Evolutionary conservation across 1,140 invertebrate species (phyloP).

Genomic region (Calliphora vicina): DNA sequence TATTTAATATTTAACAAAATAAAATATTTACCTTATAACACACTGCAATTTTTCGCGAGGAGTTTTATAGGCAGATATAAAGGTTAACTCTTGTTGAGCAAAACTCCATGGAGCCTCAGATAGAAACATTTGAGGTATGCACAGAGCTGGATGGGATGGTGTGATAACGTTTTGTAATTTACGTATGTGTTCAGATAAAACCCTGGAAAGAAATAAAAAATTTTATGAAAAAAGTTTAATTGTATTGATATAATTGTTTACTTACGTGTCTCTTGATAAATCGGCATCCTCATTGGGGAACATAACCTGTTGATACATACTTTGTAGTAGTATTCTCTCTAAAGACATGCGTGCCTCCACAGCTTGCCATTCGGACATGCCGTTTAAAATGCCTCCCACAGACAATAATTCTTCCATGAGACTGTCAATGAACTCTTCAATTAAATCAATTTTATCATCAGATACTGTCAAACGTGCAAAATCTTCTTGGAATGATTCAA

Average conservation of each 20-base stretch:
- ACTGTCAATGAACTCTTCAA: conserved; percentile 71
- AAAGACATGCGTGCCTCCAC: conserved; percentile 77
- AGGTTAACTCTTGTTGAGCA: conserved; percentile 91
- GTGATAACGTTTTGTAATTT: conserved; percentile 83
- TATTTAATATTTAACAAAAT: not conserved
- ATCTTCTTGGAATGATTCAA: conserved; percentile 77
- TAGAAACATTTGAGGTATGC: conserved; percentile 82
- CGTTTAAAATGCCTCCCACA: conserved; percentile 63
- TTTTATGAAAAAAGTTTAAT: conserved; percentile 16
- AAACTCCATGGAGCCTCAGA: conserved; percentile 97
- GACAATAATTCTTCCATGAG: conserved; percentile 57
- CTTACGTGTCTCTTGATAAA: conserved; percentile 87
- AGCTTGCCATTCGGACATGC: conserved; percentile 73
- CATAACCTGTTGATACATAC: conserved; percentile 91
- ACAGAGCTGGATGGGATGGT: conserved; percentile 82
- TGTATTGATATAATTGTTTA: not conserved
- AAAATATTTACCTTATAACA: conserved; percentile 57
- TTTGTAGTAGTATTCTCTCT: conserved; percentile 83
- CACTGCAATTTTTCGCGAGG: conserved; percentile 93
- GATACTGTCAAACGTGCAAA: conserved; percentile 78
- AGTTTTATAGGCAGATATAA: conserved; percentile 93
- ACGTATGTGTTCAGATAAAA: conserved; percentile 88
- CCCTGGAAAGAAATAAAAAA: conserved; percentile 65
- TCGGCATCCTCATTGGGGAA: conserved; percentile 98
- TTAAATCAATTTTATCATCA: conserved; percentile 83